Percentiles rank a stretch among this genome's conserved stretches.
These are phyloP conservation scores for Zaprionus africanus DNA, from an alignment of 1,140 invertebrate species.

Conservation along the genomic window DNA sequence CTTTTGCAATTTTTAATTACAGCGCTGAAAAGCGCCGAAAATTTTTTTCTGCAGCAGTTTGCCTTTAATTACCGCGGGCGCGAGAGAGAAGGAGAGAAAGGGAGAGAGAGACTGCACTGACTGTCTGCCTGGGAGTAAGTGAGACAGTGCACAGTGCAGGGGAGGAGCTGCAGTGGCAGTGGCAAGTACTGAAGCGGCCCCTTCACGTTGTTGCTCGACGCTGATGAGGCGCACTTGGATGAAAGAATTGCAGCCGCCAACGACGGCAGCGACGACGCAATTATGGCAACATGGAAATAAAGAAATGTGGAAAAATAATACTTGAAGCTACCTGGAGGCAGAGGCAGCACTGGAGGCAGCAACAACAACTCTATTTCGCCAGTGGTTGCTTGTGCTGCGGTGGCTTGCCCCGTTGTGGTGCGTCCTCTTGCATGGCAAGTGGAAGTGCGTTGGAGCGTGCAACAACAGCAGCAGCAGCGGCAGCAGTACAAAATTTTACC, in stretches of 20 bases:
- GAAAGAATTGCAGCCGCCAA: slow-evolving; percentile 70
- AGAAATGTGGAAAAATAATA: slow-evolving; percentile 79
- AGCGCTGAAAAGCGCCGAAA: slow-evolving; percentile 79
- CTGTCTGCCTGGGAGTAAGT: slow-evolving; percentile 1
- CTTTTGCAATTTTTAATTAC: slow-evolving; percentile 81
- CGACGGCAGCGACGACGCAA: slow-evolving; percentile 58
- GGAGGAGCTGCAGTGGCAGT: background rate
- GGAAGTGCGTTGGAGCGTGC: slow-evolving; percentile 80
- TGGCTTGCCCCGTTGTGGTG: slow-evolving; percentile 3
- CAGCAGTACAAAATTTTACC: slow-evolving; percentile 39
- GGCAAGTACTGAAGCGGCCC: slow-evolving; percentile 29
- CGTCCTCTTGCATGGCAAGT: slow-evolving; percentile 66
- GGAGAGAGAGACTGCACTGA: background rate
- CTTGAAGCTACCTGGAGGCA: slow-evolving; percentile 61
- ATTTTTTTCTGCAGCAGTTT: slow-evolving; percentile 59
- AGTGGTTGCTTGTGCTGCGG: slow-evolving; percentile 54
- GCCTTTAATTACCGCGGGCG: slow-evolving; percentile 76
- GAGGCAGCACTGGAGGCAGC: background rate
- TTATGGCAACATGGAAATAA: slow-evolving; percentile 81
- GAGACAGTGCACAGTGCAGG: background rate
- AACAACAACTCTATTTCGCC: slow-evolving; percentile 63
- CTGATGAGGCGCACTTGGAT: slow-evolving; percentile 80
- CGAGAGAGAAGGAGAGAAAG: background rate
- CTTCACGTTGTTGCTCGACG: slow-evolving; percentile 30
- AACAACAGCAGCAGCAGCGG: slow-evolving; percentile 42